phyloP scores from a whole-genome alignment of 35 echinoderm and acorn worm species.

The Lytechinus pictus region DNA sequence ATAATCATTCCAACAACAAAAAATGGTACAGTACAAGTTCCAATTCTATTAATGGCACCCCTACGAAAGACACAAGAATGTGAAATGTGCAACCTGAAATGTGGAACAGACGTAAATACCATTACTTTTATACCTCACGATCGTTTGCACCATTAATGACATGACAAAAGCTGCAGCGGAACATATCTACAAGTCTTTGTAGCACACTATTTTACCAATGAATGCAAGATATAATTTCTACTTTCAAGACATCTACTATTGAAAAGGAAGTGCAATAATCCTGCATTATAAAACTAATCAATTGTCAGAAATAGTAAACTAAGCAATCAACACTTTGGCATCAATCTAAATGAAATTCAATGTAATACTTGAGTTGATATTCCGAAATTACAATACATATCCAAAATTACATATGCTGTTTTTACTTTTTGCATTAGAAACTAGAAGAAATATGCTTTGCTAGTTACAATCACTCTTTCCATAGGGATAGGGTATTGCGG shows the following conservation, averaged over 20 bases:
- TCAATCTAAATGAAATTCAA: background rate
- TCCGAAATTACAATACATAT: background rate
- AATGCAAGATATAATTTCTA: background rate
- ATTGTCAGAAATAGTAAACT: background rate
- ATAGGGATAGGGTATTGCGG: no score
- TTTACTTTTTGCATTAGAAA: no score
- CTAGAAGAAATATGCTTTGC: no score
- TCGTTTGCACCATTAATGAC: constrained; percentile 4
- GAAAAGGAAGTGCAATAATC: background rate
- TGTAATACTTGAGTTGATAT: background rate
- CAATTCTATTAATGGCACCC: background rate
- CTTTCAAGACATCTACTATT: background rate
- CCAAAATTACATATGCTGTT: background rate
- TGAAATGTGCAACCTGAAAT: background rate
- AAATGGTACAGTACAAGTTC: background rate
- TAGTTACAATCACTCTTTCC: no score
- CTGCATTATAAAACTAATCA: background rate
- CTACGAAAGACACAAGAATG: background rate
- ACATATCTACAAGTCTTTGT: background rate
- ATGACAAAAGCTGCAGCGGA: constrained; percentile 1
- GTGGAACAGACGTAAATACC: background rate
- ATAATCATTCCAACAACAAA: no score
- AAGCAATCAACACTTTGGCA: background rate
- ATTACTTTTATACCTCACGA: background rate
- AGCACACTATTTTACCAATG: background rate